phyloP scores from a whole-genome alignment of 23 tunicate genomes.

The Clavelina lepadiformis region DNA sequence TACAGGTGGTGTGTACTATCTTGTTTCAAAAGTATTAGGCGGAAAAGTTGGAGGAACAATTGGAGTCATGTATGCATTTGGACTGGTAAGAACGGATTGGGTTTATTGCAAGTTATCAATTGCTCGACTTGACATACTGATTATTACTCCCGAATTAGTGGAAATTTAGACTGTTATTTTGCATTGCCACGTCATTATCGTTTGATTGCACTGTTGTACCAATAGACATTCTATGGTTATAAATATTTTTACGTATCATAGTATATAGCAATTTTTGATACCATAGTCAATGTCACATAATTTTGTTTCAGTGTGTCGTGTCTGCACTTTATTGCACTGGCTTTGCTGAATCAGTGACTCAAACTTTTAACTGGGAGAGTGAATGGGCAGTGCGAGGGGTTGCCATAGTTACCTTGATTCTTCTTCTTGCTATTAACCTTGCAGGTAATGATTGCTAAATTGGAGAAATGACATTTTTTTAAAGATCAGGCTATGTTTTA shows the following conservation, averaged over 20 bases:
- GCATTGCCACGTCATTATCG: not conserved
- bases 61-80: constrained; percentile 96
- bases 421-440: constrained; percentile 72
- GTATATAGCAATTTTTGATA: no score
- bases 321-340: constrained; percentile 91
- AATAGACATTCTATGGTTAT: not conserved
- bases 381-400: constrained; percentile 91
- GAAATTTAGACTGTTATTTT: not conserved
- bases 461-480: not conserved
- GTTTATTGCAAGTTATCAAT: not conserved
- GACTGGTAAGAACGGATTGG: constrained; percentile 66
- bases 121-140: not conserved
- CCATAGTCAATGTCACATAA: not conserved
- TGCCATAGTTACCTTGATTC: constrained; percentile 66
- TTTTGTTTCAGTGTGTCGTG: constrained; percentile 64
- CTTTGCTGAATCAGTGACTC: constrained; percentile 89
- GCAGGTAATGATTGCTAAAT: constrained; percentile 75
- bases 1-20: constrained; percentile 88
- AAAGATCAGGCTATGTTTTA: not conserved
- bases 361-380: constrained; percentile 65
- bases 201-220: not conserved
- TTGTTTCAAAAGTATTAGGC: constrained; percentile 86
- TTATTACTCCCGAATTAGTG: no score
- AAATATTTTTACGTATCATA: no score
- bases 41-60: constrained; percentile 90